These are phyloP conservation scores for Anser brachyrhynchus DNA, from an alignment of 2,113 vertebrate species.

Conservation along the genomic window DNA sequence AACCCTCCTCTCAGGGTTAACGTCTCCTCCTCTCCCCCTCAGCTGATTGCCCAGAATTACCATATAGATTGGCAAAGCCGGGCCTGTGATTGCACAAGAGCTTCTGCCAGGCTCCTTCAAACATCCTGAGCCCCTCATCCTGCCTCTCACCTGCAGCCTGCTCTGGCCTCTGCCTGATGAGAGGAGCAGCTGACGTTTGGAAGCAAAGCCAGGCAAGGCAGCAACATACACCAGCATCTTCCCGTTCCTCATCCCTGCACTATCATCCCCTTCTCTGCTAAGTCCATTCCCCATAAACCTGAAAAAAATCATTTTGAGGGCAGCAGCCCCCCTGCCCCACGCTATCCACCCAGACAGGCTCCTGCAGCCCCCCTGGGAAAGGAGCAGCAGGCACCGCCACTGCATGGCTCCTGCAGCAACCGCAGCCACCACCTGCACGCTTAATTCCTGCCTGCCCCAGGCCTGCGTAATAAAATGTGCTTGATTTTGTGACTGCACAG, in stretches of 20 bases:
- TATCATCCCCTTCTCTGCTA: background rate
- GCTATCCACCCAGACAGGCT: background rate
- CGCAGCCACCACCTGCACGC: background rate
- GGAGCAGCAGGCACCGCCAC: background rate
- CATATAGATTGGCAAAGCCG: background rate
- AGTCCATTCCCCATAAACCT: background rate
- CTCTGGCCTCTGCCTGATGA: background rate
- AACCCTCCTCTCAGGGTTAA: background rate
- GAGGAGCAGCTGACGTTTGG: background rate
- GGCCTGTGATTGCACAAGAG: background rate
- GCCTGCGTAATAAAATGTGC: accelerated
- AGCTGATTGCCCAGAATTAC: background rate
- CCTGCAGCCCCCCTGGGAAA: background rate
- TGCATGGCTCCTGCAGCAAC: background rate
- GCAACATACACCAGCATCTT: background rate
- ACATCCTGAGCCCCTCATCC: background rate
- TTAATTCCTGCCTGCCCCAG: background rate
- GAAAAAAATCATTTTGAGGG: background rate
- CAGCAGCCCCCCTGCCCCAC: background rate
- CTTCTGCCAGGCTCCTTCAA: background rate
- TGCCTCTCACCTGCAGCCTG: background rate
- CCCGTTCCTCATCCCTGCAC: background rate
- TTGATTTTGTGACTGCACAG: accelerated
- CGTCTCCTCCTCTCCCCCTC: background rate
- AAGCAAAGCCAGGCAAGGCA: background rate